Evolutionary conservation across 2,888 invertebrate species (phyloP), one percentile per base, ranked within the genome.

Genomic region (Cheilosia pagana): DNA sequence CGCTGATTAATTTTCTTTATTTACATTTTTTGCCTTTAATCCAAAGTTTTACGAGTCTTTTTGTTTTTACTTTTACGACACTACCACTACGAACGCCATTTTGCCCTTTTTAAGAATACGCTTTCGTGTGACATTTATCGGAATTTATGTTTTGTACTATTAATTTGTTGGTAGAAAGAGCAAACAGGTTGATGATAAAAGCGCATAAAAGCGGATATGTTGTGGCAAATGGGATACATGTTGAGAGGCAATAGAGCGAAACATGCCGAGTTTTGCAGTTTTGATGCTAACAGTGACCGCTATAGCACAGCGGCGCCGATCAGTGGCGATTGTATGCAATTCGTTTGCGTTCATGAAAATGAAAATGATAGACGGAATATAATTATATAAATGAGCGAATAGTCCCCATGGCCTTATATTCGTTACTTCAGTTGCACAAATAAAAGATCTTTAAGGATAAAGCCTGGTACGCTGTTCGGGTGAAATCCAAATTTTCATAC

Each of bases 31-130:
- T 83, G 75, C 70, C 71, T 70, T 83, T 75, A 71, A 35, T 78
- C 39, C 14, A 62, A 62, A 79, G 70, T 78, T 74, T 77, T 76
- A 45, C 39, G 28, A 12, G 52, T 60, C 57, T 65, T 75, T 77
- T 83, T 78, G 74, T 83, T 78, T 86, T 82, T 78, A 74, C 68
- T 75, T 71, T 60, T 79, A 76, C 63, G 41, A 79, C 83, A 81
- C 81, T 78, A 78, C 82, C 70, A 88, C 82, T 81, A 87, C 87
- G 86, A 88, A 89, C 89, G 88, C 89, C 89, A 89, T 89, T 88
- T 89, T 89, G 88, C 89, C 89, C 88, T 89, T 89, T 88, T 87
- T 81, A 75, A 79, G 74, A 76, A 86, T 87, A 72, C 53, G 74
- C 85, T 88, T 87, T 82, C 5, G 23, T 74, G 31, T 88, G 88